Base-by-base conservation (phyloP, 2,797 vertebrate genomes). In the Arctocebus calabarensis region DNA sequence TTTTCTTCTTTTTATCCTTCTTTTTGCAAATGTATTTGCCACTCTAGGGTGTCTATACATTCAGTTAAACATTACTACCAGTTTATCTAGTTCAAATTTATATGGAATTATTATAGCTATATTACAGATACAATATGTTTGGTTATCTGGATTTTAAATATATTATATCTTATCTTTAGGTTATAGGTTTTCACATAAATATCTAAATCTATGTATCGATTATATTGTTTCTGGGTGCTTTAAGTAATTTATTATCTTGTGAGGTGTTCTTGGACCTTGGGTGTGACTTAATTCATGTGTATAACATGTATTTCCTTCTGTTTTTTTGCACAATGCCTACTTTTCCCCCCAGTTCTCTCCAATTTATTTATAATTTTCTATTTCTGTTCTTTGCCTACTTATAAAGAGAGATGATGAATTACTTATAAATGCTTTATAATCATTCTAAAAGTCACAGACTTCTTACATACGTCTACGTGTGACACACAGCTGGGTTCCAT, bases 81-180 rank as follows among this genome's bases (percentile, higher is more conserved):
- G 32, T 13, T 77, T 13, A 85, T 23, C 37, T 81, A 43, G 23
- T 29, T 86, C 29, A 48, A 32, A 57, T 45, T 66, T 34, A 88
- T 6, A 32, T 64, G 8, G 23, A 90, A 84, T 37, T 84, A 57
- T 84, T 91, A 55, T 6, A 79, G 34, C 43, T 3, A 37, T 57
- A 71, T 7, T 81, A 10, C 27, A 74, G 85, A 62, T 22, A 12
- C 7, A 17, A 5, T 61, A 12, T 43, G 37, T 84, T 71, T 84
- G 9, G 1, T 45, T 73, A 77, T 64, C 29, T 90, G n/a, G 19
- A 2, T 91, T 95, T 94, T 68, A 43, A 95, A 66, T 8, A 91
- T 5, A 1, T 66, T 66, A 64, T 3, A 64, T 20, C 7, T 16
- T 71, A 12, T 59, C 27, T 85, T 84, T 45, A 71, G 61, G 74